Evolutionary conservation across 1,140 invertebrate species (phyloP).

Genomic region (Argopecten irradians): DNA sequence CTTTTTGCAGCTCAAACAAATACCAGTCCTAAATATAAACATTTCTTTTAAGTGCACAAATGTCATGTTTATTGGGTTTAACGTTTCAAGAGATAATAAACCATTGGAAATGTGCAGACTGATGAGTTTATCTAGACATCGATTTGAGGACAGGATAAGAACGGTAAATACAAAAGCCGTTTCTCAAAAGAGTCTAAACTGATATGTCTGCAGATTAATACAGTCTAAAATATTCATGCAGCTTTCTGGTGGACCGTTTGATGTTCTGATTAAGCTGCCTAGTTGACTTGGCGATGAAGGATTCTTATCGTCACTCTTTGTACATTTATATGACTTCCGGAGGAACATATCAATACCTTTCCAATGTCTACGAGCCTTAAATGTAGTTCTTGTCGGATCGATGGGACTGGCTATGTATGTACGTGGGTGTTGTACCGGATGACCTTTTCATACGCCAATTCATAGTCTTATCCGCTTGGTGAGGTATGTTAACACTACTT

Average conservation of each 20-base stretch:
- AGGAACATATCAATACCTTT: constrained; percentile 10
- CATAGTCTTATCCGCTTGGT: background rate
- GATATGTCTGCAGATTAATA: constrained; percentile 10
- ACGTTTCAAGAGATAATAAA: background rate
- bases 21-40: no score
- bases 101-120: background rate
- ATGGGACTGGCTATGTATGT: background rate
- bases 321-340: constrained; percentile 10
- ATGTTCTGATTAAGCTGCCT: background rate
- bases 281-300: background rate
- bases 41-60: no score
- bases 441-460: background rate
- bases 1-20: no score
- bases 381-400: background rate
- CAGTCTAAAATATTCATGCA: background rate
- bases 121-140: background rate
- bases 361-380: background rate
- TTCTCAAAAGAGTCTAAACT: background rate
- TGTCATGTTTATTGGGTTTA: background rate
- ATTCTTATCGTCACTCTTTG: background rate
- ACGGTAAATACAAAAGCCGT: background rate
- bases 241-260: background rate
- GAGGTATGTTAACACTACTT: background rate
- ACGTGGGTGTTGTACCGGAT: background rate
- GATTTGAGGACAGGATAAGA: background rate